Base-by-base conservation (phyloP, 2,888 invertebrate species). In the Drosophila maculinotata region DNA sequence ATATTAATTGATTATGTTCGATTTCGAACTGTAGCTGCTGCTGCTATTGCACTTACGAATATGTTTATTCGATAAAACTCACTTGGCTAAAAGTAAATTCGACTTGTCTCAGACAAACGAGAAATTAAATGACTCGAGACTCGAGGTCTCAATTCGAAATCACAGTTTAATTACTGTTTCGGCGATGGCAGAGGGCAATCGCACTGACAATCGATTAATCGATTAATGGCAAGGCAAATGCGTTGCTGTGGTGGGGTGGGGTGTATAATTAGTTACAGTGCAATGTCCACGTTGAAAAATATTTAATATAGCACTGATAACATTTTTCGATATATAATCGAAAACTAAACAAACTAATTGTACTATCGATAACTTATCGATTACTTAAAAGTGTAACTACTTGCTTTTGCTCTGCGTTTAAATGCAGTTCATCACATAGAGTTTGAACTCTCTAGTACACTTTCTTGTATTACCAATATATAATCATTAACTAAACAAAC, bases 1-100 rank as follows among this genome's bases (percentile, higher is more conserved):
- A 68, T 68, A 84, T 85, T 81, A 84, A 79, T 83, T 80, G 78
- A 73, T 73, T 69, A 69, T 72, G 56, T 79, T 69, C 39, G 56
- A 57, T 45, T 33, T 38, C 44, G 25, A 10, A 15, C 14, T 2
- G 23, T 31, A 20, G 14, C 51, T 25, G 31, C 8, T 26, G 49
- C 14, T 17, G n/a, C 20, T 20, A 20, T 20, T 60, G 60, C 60
- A 48, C 15, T 48, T 44, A 35, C 41, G 45, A 39, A 25, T 63
- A 41, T 28, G 23, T 42, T 36, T 42, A 33, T 38, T 38, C 28
- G 56, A 38, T 38, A 25, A 5, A 28, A 15, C n/a, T 17, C 7
- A 9, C n/a, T 8, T 28, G 12, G 15, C 38, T 56, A 38, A 56
- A 57, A 56, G 38, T 56, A 57, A 57, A 8, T 15, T 15, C n/a